Base-by-base conservation (phyloP, 2,113 vertebrate species). In the Oncorhynchus nerka region DNA sequence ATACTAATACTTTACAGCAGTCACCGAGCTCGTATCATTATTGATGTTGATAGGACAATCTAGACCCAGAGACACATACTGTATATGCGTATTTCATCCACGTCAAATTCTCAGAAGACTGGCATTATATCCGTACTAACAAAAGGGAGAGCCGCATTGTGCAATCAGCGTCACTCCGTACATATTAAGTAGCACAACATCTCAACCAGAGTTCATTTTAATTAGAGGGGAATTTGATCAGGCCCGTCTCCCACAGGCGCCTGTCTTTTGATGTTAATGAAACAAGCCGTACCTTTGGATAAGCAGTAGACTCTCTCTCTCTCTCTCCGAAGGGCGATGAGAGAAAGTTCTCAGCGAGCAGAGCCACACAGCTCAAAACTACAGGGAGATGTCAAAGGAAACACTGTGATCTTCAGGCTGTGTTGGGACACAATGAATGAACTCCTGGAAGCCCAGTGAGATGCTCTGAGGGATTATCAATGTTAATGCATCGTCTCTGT, bases 151-250 rank as follows among this genome's bases (percentile, higher is more conserved):
- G 85, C 76, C 6, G 79, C 86, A 88, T 89, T 90, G 89, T 92
- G 87, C 86, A 81, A 86, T 86, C 84, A 39, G 81, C 73, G 3
- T 24, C 83, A 66, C 77, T 91, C 87, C 64, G 88, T 85, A 90
- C 92, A 93, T 93, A 91, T 92, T 92, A 93, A 94, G 88, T 88
- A 90, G 86, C 69, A 65, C 72, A 83, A 79, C 80, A 81, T 86
- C 88, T 88, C 84, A 85, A 79, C 79, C 78, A 83, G 82, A 80
- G 88, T 92, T 93, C 84, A 75, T 90, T 93, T 93, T 92, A 93
- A 93, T 93, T 92, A 93, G 92, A 80, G 83, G 75, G 79, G 79
- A 87, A 89, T 92, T 90, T 93, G 91, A 93, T 93, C 92, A 86
- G 70, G 61, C 73, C 76, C 84, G 77, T 86, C 85, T 92, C 91